Conservation (phyloP, 2,113 vertebrate genomes). For the Dasypus novemcinctus region DNA sequence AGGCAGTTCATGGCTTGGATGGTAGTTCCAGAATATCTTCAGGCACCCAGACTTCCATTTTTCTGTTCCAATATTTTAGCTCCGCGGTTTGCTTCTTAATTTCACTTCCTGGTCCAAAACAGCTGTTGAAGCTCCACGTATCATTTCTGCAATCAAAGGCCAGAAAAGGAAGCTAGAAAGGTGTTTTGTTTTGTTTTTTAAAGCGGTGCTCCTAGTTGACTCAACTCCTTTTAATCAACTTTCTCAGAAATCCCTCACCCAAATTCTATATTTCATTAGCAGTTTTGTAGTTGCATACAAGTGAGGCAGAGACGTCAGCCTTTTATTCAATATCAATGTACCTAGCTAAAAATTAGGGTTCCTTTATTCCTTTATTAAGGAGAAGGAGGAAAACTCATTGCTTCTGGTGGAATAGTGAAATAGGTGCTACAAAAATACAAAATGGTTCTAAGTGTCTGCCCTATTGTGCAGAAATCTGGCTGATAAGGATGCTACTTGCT, state of each 20-base stretch:
- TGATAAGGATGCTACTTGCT: neutral
- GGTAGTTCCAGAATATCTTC: neutral
- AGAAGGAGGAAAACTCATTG: neutral
- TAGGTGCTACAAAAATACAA: neutral
- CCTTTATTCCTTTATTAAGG: neutral
- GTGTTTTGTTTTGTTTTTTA: neutral
- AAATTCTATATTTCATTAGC: neutral
- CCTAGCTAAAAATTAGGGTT: slow-evolving; percentile 2
- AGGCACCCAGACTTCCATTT: neutral
- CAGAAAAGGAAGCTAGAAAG: neutral
- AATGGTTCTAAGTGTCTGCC: neutral
- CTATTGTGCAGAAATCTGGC: neutral
- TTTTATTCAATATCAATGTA: neutral
- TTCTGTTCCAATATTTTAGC: neutral
- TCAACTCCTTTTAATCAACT: neutral
- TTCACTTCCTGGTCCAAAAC: neutral
- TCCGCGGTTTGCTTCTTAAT: neutral
- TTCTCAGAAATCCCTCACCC: neutral
- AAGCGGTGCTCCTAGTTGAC: neutral
- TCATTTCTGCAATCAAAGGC: neutral
- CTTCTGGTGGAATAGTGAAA: neutral
- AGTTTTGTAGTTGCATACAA: neutral
- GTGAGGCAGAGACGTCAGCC: neutral
- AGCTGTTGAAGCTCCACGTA: neutral
- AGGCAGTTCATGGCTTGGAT: neutral